A percentile compares a stretch with the other conserved stretches of the same genome.
phyloP scores from a whole-genome alignment of 2,797 vertebrate genomes.

The Acanthurus lineatus region DNA sequence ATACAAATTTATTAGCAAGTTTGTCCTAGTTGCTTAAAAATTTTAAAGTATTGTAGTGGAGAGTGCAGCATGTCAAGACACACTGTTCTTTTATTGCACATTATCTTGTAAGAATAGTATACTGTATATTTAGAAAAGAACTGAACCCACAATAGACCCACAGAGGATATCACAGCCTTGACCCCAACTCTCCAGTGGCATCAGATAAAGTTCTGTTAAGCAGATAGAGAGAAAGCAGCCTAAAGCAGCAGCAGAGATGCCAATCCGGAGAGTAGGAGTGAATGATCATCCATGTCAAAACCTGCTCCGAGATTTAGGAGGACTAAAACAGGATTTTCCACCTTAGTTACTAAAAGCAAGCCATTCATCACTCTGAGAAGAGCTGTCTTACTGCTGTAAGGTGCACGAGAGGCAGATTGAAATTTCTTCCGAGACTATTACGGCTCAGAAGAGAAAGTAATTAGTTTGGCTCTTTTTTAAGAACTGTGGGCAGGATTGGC shows the following conservation, averaged over 20 bases:
- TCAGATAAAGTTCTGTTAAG: slow-evolving; percentile 55
- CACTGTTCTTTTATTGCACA: slow-evolving; percentile 12
- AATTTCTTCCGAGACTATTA: slow-evolving; percentile 47
- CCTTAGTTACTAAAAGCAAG: slow-evolving; percentile 63
- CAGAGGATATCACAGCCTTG: slow-evolving; percentile 33
- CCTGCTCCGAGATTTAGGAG: slow-evolving; percentile 53
- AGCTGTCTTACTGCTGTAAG: slow-evolving; percentile 40
- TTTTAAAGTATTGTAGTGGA: neutral
- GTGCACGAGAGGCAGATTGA: slow-evolving; percentile 33
- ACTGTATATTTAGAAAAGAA: slow-evolving; percentile 32
- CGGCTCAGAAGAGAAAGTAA: slow-evolving; percentile 40
- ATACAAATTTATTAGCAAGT: neutral
- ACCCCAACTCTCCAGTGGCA: slow-evolving; percentile 51
- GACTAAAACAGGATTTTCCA: slow-evolving; percentile 71
- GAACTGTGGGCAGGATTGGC: slow-evolving; percentile 2
- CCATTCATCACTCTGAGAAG: slow-evolving; percentile 58
- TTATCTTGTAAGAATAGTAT: slow-evolving; percentile 13
- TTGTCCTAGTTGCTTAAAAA: neutral
- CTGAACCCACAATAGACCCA: slow-evolving; percentile 29
- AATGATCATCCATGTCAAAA: slow-evolving; percentile 69
- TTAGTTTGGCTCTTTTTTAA: slow-evolving; percentile 32
- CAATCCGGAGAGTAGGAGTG: slow-evolving; percentile 67
- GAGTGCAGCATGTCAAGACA: neutral
- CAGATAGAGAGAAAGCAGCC: slow-evolving; percentile 54
- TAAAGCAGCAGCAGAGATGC: slow-evolving; percentile 56